Evolutionary conservation across 2,113 vertebrate species (phyloP), one percentile per base, ranked within the genome.

Genomic region (Labeo catla): DNA sequence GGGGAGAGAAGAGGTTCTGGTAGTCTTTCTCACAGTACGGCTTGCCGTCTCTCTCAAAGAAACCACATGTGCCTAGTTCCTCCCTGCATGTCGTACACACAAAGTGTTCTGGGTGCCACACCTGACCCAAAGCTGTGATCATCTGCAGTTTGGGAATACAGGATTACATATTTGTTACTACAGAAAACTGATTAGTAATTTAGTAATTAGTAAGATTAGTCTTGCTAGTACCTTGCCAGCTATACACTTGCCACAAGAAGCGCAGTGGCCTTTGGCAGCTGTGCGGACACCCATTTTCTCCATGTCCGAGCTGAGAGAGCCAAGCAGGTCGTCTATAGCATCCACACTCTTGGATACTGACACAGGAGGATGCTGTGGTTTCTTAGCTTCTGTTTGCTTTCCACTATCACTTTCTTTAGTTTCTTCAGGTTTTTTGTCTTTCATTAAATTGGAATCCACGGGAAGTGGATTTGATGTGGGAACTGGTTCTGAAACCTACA

Each of bases 101-200:
- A 87, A 98, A 99, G 92, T 99, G 98, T 70, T 98, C 96, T 0
- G 96, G 96, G 70, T 98, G 97, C 97, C 98, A 98, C 0, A 94
- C 93, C 76, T 94, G 88, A 47, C 97, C 97, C 81, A 99, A 92
- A 0, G 96, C 97, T 0, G 96, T 96, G 88, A 98, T 92, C 81
- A 97, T 93, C 98, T 99, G 82, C 0, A 59, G 57, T 59, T n/a
- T 9, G 19, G 57, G 21, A 28, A 59, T 59, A 59, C 57, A 59
- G 8, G 19, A 68, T 19, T 34, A 39, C 34, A 4, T 39, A 36
- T 11, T 72, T 45, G 39, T 72, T n/a, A 0, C 10, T 72, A 45
- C 68, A 21, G 39, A 72, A 45, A 72, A 21, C 16, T 72, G 8
- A 72, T 43, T 43, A 72, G 15, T 2, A 5, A 45, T 45, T 45